Base-by-base conservation (phyloP, 2,888 invertebrate genomes). In the Trachelus stipa region DNA sequence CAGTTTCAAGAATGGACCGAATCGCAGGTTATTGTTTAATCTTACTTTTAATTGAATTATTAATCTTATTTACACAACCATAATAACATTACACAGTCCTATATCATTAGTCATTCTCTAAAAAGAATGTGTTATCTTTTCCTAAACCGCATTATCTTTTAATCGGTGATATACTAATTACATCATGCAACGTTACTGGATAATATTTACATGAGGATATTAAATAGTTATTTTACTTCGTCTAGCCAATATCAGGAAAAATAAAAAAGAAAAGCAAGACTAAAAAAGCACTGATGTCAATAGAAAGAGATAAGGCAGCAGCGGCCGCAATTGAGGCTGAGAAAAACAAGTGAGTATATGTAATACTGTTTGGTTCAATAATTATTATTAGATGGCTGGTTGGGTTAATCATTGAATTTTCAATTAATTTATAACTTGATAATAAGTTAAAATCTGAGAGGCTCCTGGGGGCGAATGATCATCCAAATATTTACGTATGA, bases 291-390 rank as follows among this genome's bases (percentile, higher is more conserved):
- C 82, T 81, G n/a, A 81, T 76, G 76, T 74, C 73, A 9, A 34
- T 73, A 37, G 85, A 85, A 68, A 85, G 81, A 74, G 82, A 81
- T 40, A 83, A 80, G 15, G 82, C 82, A 0, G 83, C 81, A 23
- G 83, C 83, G 3, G 79, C 79, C n/a, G 81, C 83, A 37, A 81
- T 83, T 34, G 87, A 86, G 73, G 82, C 85, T 12, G 86, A 86
- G 23, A 81, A 80, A 69, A 80, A 81, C 73, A 85, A 81, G 87
- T 86, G 79, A 84, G 81, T 74, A 74, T 68, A 23, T 56, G 15
- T 12, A 15, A 40, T 40, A 6, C 40, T 4, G 15, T 40, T 15
- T 40, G 15, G 15, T 40, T 40, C 40, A 15, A 4, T 40, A 40
- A 15, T 40, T 40, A 40, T 15, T 15, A 15, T 40, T 40, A 4